phyloP scores from a whole-genome alignment of 1,140 invertebrate genomes.

The Onthophagus taurus region DNA sequence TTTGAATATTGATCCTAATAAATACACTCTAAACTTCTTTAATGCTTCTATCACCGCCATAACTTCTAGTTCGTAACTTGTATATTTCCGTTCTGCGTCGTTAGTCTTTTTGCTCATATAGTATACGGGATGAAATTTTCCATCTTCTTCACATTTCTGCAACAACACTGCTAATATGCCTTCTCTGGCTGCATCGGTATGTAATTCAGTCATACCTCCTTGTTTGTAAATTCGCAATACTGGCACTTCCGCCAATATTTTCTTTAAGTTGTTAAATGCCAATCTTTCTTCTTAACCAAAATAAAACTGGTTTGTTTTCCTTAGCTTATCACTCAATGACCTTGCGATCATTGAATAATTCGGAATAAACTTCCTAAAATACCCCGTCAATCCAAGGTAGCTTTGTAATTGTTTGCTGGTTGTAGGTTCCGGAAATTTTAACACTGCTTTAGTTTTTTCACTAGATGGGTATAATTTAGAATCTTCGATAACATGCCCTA shows the following conservation, averaged over 20 bases:
- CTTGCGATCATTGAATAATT: slow-evolving; percentile 18
- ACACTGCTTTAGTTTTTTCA: slow-evolving; percentile 29
- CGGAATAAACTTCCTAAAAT: slow-evolving; percentile 16
- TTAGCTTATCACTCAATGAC: slow-evolving; percentile 17
- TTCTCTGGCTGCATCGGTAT: slow-evolving; percentile 31
- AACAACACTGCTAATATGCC: slow-evolving; percentile 31
- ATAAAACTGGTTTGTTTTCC: slow-evolving; percentile 15
- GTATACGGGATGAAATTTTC: slow-evolving; percentile 38
- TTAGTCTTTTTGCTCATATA: slow-evolving; percentile 33
- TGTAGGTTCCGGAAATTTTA: slow-evolving; percentile 25
- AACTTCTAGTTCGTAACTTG: slow-evolving; percentile 37
- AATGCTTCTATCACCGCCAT: slow-evolving; percentile 25
- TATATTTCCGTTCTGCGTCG: slow-evolving; percentile 29
- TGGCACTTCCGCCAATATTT: slow-evolving; percentile 20
- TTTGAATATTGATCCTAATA: slow-evolving; percentile 30
- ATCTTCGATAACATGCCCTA: slow-evolving; percentile 27
- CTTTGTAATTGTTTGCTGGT: slow-evolving; percentile 25
- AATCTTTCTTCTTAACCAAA: slow-evolving; percentile 12
- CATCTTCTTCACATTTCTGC: slow-evolving; percentile 25
- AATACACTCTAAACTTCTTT: slow-evolving; percentile 30
- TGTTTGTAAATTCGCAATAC: slow-evolving; percentile 32
- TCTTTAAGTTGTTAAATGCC: slow-evolving; percentile 18
- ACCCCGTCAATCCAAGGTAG: slow-evolving; percentile 20
- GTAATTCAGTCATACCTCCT: slow-evolving; percentile 27
- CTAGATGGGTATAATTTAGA: slow-evolving; percentile 21